Conservation (phyloP, 2,113 vertebrate genomes). For the Serranochromis macrocephalus region DNA sequence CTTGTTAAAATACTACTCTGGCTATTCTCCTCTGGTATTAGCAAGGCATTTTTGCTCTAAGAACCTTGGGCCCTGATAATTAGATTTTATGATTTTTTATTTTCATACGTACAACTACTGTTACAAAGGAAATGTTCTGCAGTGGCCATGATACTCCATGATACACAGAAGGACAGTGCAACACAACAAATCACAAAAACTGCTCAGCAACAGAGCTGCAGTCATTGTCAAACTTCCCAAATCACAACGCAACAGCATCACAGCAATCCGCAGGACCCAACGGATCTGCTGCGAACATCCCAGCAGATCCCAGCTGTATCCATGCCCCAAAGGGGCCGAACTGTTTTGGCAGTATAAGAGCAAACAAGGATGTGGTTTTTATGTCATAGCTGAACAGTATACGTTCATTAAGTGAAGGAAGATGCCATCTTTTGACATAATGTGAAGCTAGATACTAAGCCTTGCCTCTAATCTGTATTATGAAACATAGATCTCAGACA, state of each 20-base stretch:
- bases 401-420: not conserved
- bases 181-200: not conserved
- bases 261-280: not conserved
- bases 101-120: not conserved
- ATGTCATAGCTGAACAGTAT: not conserved
- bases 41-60: not conserved
- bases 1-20: not conserved
- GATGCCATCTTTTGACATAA: not conserved
- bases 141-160: not conserved
- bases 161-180: not conserved
- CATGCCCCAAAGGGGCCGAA: not conserved
- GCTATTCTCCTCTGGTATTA: not conserved
- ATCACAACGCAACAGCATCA: not conserved
- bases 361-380: not conserved
- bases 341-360: not conserved
- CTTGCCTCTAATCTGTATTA: conserved; percentile 4
- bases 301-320: not conserved
- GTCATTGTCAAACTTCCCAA: not conserved
- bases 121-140: not conserved
- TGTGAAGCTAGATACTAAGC: not conserved
- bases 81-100: not conserved
- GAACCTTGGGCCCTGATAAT: not conserved
- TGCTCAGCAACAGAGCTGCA: not conserved
- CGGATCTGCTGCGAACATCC: not conserved
- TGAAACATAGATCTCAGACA: conserved; percentile 8